These are phyloP conservation scores for Leptura quadrifasciata DNA, from an alignment of 2,888 invertebrate genomes.

Conservation along the genomic window DNA sequence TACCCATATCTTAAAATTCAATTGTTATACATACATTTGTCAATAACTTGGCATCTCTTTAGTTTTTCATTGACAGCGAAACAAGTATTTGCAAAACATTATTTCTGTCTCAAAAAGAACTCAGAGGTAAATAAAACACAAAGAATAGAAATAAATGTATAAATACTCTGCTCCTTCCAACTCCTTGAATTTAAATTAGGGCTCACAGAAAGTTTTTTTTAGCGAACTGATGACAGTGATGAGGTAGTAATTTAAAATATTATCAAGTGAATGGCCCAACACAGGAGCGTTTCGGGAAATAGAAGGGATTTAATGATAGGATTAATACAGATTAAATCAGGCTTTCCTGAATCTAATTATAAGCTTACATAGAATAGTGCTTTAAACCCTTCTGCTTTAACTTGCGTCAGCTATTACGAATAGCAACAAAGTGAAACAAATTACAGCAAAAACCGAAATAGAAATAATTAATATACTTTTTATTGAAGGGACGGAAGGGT, in stretches of 20 bases:
- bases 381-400: slow-evolving; percentile 45
- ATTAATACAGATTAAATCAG: slow-evolving; percentile 65
- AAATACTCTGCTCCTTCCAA: background rate
- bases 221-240: slow-evolving; percentile 11
- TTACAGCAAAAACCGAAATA: too few species aligned
- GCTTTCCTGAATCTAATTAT: slow-evolving; percentile 64
- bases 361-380: slow-evolving; percentile 58
- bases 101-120: background rate
- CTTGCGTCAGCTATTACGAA: background rate
- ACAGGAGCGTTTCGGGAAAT: slow-evolving; percentile 39
- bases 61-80: background rate
- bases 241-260: slow-evolving; percentile 31
- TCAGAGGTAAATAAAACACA: background rate
- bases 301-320: slow-evolving; percentile 60
- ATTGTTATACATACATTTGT: background rate
- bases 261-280: slow-evolving; percentile 32
- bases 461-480: too few species aligned
- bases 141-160: background rate
- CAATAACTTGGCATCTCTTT: background rate
- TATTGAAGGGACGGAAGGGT: too few species aligned
- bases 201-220: background rate
- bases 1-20: background rate
- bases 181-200: background rate
- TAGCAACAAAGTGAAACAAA: too few species aligned
- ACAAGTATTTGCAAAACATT: background rate